Evolutionary conservation across 2,888 invertebrate species (phyloP).

Genomic region (Hemistola chrysoprasaria): DNA sequence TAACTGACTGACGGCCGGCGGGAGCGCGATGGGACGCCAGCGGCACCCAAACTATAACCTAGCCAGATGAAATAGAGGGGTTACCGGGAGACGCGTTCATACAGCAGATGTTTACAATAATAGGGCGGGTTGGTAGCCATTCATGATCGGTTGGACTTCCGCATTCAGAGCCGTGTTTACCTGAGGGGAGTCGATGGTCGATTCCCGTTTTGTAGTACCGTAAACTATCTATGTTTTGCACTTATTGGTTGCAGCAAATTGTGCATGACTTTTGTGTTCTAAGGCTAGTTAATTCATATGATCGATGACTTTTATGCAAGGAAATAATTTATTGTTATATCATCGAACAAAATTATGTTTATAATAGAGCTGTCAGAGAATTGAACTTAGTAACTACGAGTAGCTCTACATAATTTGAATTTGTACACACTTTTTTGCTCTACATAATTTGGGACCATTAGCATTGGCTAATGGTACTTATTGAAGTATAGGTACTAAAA

Average conservation of each 20-base stretch:
- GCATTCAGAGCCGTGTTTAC: conserved; percentile 52
- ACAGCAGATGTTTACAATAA: conserved; percentile 50
- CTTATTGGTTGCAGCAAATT: conserved; percentile 1
- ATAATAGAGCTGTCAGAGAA: no score
- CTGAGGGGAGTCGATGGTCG: conserved; percentile 17
- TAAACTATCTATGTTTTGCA: conserved; percentile 4
- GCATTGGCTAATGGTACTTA: no score
- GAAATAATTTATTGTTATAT: no score
- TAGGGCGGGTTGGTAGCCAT: conserved; percentile 63
- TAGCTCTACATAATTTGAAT: no score
- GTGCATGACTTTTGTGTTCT: no score
- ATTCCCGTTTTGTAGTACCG: conserved; percentile 18
- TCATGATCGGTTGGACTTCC: conserved; percentile 67
- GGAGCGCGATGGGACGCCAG: conserved; percentile 57
- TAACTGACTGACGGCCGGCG: conserved; percentile 55
- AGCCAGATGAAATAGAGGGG: conserved; percentile 69
- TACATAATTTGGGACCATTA: no score
- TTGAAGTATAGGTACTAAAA: no score
- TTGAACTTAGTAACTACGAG: no score
- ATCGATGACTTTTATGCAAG: no score
- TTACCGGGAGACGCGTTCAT: conserved; percentile 43
- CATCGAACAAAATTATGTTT: no score
- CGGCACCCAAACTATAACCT: conserved; percentile 74
- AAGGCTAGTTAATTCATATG: no score
- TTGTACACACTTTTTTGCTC: no score